Conservation (phyloP, 2,888 invertebrate species). For the Neoitamus cyanurus region DNA sequence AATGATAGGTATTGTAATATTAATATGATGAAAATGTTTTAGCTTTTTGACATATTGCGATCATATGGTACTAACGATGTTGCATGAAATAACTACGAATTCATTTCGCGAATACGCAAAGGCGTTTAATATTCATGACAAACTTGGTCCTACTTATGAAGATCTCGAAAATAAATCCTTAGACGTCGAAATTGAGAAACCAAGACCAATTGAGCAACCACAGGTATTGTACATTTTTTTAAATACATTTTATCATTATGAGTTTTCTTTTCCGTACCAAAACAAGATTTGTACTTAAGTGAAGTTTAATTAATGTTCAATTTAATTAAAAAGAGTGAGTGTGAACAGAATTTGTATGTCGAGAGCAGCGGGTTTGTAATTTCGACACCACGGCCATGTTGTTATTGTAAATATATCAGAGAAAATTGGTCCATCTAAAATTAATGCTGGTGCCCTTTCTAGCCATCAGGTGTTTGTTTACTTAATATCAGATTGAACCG, state of each 20-base stretch:
- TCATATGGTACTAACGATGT: conserved; percentile 76
- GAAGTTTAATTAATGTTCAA: no score
- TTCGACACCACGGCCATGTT: no score
- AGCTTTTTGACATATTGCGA: conserved; percentile 80
- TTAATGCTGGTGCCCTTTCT: no score
- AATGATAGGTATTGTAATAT: background rate
- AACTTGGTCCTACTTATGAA: conserved; percentile 68
- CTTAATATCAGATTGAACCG: no score
- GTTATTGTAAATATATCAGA: no score
- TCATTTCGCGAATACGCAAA: conserved; percentile 72
- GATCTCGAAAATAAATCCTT: conserved; percentile 64
- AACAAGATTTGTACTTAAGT: no score
- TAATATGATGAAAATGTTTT: background rate
- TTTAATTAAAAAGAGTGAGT: no score
- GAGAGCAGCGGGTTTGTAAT: no score
- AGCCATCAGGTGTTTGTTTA: no score
- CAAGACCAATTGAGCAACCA: conserved; percentile 65
- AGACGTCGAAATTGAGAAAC: conserved; percentile 68
- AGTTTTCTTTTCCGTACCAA: no score
- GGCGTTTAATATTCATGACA: conserved; percentile 70
- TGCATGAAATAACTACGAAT: conserved; percentile 73
- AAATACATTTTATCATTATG: background rate
- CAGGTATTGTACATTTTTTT: conserved; percentile 61
- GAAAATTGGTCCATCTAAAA: no score
- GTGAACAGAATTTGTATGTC: no score